Evolutionary conservation across 2,888 invertebrate genomes (phyloP), one percentile per base, ranked within the genome.

Genomic region (Harmothoe impar): DNA sequence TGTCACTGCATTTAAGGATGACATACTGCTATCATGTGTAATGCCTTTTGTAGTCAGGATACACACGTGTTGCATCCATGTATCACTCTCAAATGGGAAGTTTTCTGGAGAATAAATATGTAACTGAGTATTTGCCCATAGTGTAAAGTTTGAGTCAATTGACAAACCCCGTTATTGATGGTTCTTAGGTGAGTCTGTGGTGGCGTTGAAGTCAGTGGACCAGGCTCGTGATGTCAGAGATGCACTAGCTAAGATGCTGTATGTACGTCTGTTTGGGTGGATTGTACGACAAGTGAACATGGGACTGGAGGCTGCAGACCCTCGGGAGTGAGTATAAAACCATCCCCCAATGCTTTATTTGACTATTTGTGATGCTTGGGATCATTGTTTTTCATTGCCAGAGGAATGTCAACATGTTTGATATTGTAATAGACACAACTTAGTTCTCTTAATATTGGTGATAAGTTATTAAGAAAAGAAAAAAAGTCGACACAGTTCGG

Each of bases 181-280:
- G 43, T 33, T 51, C 3, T 0, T 29, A 81, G 90, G 81, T 20
- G 90, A 90, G n/a, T 20, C 17, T n/a, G 86, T 86, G 77, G 78
- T 89, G 7, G 52, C 54, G 23, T 25, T 43, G 17, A 43, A 62
- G 35, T 62, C 52, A 0, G 89, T 77, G 5, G 68, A 72, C 20
- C 94, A 95, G 89, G 94, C 95, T 0, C 93, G 92, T 23, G 95
- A 94, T 91, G 94, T 94, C 7, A 88, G 95, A 25, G 95, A 95
- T 90, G 95, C 95, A 29, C 90, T 95, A 33, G 95, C 95, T 35
- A 95, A 94, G 92, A 93, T 94, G 25, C 90, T 95, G 52, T 95
- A 95, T 91, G 93, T 94, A 78, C 91, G 94, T 81, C 92, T 95
- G 78, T 95, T 95, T 92, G 93, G 94, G 33, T 95, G 95, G 95